These are phyloP conservation scores for Eonycteris spelaea DNA, from an alignment of 2,113 vertebrate genomes.

Conservation along the genomic window DNA sequence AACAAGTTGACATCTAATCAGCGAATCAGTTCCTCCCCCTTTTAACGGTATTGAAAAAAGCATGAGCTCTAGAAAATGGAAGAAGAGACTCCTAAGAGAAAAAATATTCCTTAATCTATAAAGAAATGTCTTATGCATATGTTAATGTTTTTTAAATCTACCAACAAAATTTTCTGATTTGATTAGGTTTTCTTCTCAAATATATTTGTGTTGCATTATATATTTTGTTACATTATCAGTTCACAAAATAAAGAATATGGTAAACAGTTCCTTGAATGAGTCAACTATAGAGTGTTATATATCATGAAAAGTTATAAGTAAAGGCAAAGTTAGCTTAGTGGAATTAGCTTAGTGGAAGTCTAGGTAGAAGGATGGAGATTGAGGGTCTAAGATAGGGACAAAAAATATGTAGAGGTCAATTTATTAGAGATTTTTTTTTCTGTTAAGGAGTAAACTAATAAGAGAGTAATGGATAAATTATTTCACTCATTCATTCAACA, in stretches of 20 bases:
- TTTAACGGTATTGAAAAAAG: conserved; percentile 1
- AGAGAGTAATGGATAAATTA: background rate
- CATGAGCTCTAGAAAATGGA: background rate
- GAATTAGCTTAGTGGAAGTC: background rate
- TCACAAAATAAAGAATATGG: conserved; percentile 5
- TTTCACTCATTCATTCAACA: background rate
- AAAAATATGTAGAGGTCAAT: background rate
- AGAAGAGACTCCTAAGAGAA: background rate
- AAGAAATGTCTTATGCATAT: background rate
- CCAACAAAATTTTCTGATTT: background rate
- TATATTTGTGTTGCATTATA: background rate
- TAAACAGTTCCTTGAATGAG: background rate
- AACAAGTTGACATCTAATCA: conserved; percentile 35
- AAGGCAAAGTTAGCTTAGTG: background rate
- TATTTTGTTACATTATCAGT: background rate
- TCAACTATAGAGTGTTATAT: background rate
- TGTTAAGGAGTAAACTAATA: background rate
- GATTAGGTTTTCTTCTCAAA: conserved; percentile 12
- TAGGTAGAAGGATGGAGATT: background rate
- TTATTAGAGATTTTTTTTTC: background rate
- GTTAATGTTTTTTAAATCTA: background rate
- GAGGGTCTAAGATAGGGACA: background rate
- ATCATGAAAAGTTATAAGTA: background rate
- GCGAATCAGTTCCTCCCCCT: background rate
- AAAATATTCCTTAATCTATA: background rate